Evolutionary conservation across 2,113 vertebrate genomes (phyloP).

Genomic region (Silurus meridionalis): DNA sequence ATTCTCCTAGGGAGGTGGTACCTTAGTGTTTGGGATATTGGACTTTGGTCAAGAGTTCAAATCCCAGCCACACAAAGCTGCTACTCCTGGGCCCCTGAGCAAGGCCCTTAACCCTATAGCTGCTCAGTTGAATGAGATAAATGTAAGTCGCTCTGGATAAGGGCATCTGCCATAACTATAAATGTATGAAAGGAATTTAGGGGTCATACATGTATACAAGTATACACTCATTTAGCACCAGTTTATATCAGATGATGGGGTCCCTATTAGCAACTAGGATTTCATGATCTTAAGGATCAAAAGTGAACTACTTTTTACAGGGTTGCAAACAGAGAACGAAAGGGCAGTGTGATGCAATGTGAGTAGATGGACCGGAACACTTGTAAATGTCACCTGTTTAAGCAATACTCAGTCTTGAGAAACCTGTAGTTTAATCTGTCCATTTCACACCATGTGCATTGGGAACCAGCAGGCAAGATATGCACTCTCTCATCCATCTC

Average conservation of each 20-base stretch:
- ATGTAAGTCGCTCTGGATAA: no score
- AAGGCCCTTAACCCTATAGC: no score
- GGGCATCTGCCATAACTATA: no score
- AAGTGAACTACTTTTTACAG: slow-evolving; percentile 28
- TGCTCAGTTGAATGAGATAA: no score
- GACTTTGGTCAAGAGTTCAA: no score
- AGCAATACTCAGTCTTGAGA: slow-evolving; percentile 32
- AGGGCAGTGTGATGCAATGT: slow-evolving; percentile 38
- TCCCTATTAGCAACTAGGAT: background rate
- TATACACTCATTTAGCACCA: no score
- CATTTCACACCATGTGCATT: slow-evolving; percentile 18
- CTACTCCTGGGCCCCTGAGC: no score
- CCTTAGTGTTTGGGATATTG: no score
- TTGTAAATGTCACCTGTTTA: slow-evolving; percentile 51
- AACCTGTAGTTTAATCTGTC: slow-evolving; percentile 40
- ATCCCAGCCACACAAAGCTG: no score
- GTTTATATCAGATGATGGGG: background rate
- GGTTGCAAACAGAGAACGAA: slow-evolving; percentile 23
- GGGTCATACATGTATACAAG: no score
- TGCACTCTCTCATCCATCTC: slow-evolving; percentile 17
- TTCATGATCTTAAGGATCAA: background rate
- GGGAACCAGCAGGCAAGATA: background rate
- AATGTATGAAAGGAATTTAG: no score
- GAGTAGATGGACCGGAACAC: slow-evolving; percentile 34
- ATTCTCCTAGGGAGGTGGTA: no score